phyloP scores from a whole-genome alignment of 2,113 vertebrate genomes.

The Apistogramma diplotaenia region DNA sequence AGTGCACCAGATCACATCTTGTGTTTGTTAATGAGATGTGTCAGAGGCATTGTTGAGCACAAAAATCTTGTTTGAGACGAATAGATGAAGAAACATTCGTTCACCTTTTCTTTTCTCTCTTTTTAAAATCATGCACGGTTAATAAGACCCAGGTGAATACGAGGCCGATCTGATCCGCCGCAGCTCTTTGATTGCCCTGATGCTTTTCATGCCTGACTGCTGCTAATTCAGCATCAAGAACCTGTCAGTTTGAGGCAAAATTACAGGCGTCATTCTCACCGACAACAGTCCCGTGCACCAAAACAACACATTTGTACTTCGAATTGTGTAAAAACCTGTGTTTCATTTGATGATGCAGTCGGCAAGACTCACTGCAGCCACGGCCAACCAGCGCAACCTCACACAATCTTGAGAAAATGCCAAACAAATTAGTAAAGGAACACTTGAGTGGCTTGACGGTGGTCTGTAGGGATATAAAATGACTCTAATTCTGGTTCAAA shows the following conservation, averaged over 20 bases:
- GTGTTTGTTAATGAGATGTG: constrained; percentile 50
- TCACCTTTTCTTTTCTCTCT: background rate
- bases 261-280: background rate
- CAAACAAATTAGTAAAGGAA: background rate
- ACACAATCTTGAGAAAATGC: background rate
- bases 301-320: background rate
- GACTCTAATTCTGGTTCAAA: background rate
- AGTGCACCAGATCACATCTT: constrained; percentile 28
- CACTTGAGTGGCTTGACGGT: background rate
- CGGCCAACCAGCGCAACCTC: background rate
- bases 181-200: constrained; percentile 25
- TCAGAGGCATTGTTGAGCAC: constrained; percentile 24
- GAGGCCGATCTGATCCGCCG: constrained; percentile 11
- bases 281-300: background rate
- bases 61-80: constrained; percentile 19
- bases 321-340: background rate
- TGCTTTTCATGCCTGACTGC: constrained; percentile 23
- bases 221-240: constrained; percentile 2
- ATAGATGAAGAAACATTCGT: constrained; percentile 19
- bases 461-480: background rate
- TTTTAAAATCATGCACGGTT: constrained; percentile 1
- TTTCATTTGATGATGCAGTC: background rate
- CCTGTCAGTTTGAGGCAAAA: constrained; percentile 17
- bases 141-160: constrained; percentile 16
- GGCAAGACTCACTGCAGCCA: background rate